Conservation (phyloP, 2,888 invertebrate species). For the Meganola albula region DNA sequence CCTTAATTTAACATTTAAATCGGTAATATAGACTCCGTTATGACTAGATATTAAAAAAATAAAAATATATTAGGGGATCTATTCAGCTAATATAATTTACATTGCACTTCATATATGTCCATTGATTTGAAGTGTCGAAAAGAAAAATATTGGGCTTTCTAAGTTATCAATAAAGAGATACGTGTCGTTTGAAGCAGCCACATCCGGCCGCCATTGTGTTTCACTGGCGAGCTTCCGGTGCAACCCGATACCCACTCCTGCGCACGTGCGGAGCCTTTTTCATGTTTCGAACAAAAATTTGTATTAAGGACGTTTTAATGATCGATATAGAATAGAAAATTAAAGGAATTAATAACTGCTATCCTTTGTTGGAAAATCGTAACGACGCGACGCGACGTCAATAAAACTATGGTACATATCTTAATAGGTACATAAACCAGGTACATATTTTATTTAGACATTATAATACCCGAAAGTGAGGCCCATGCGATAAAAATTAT, state of each 20-base stretch:
- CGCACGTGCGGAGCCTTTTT: constrained; percentile 77
- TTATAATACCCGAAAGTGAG: no score
- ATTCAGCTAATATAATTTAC: constrained; percentile 45
- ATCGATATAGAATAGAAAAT: constrained; percentile 17
- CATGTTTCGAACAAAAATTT: constrained; percentile 59
- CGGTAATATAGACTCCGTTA: no score
- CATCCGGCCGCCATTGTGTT: constrained; percentile 74
- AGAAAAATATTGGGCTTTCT: constrained; percentile 72
- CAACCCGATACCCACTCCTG: constrained; percentile 76
- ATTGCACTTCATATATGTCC: constrained; percentile 44
- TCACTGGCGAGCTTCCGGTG: constrained; percentile 69
- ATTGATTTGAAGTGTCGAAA: constrained; percentile 57
- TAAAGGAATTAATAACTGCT: no score
- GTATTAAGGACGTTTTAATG: constrained; percentile 46
- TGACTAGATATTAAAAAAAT: no score
- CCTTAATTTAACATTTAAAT: no score
- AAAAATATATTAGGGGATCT: no score
- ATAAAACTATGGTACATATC: no score
- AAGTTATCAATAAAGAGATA: constrained; percentile 76
- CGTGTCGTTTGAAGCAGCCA: constrained; percentile 74
- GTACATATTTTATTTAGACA: no score
- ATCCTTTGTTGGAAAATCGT: no score
- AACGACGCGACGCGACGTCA: no score
- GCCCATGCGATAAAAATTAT: no score
- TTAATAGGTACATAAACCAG: no score